Base-by-base conservation (phyloP, 2,797 vertebrate genomes). In the Tiaroga cobitis region DNA sequence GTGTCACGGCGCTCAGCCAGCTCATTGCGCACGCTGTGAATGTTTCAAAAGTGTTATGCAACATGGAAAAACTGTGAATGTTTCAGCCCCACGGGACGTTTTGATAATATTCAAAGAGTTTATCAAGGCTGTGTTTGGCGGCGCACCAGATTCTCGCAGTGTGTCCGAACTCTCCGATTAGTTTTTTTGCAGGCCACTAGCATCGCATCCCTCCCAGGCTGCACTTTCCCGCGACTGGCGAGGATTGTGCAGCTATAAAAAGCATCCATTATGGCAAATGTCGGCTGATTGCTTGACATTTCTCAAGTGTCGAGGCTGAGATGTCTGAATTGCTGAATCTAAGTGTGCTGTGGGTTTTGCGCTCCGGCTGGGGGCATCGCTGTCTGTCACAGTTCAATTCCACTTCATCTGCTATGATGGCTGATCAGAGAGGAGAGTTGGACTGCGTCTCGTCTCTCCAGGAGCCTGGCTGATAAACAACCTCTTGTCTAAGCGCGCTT, bases 241-340 rank as follows among this genome's bases (percentile, higher is more conserved):
- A 81, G 63, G 29, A n/a, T 51, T 43, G 69, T 3, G 7, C 65
- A 34, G 81, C 73, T 87, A 68, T 77, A 85, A 88, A 88, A 87
- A 83, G 68, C 85, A 67, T 83, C 85, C 88, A 86, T 88, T 88
- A 84, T 49, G 82, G 87, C 79, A 79, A 90, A 88, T 80, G 49
- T 32, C 41, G 41, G 56, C 83, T 76, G 83, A 87, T 87, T 81
- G 85, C 70, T 83, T 88, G 89, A 79, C 87, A 82, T 87, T 87
- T 85, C 81, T 87, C 77, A 81, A 87, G 86, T 79, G 74, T 56
- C n/a, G 41, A 70, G 68, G 82, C 54, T 29, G 75, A 85, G 79
- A 86, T 77, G 74, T 84, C 81, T 83, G 83, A 83, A 82, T 81
- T 85, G 63, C 75, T 16, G 34, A 43, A 73, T 63, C 69, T 81